A percentile compares a stretch with the other conserved stretches of the same genome.
Evolutionary conservation across 2,797 vertebrate genomes (phyloP).

Genomic region (Coregonus sp.): DNA sequence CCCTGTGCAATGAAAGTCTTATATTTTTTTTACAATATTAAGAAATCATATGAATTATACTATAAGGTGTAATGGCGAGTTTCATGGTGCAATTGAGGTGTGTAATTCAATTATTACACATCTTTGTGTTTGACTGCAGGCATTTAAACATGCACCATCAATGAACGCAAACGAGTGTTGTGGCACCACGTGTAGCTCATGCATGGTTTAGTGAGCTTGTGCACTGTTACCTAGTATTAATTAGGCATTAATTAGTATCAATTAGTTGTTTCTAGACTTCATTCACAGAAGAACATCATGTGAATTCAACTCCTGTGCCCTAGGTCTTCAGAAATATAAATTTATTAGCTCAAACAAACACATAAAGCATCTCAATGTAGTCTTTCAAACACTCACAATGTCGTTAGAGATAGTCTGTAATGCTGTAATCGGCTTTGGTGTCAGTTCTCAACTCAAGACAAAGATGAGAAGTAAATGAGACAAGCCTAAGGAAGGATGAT

Average conservation of each 20-base stretch:
- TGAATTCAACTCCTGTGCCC: constrained; percentile 74
- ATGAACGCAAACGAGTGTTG: constrained; percentile 35
- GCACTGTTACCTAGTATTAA: constrained; percentile 20
- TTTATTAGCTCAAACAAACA: constrained; percentile 69
- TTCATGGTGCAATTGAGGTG: not conserved
- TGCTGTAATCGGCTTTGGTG: not conserved
- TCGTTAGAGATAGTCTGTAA: not conserved
- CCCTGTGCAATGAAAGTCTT: not conserved
- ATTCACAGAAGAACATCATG: constrained; percentile 50
- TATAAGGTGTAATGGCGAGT: not conserved
- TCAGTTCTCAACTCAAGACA: too few relatives aligned
- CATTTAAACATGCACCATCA: constrained; percentile 25
- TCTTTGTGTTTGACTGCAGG: constrained; percentile 46
- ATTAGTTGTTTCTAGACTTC: constrained; percentile 49
- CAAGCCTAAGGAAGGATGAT: not conserved
- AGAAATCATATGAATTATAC: not conserved
- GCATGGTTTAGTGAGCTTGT: constrained; percentile 62
- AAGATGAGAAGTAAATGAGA: not conserved
- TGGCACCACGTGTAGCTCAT: constrained; percentile 58
- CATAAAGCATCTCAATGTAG: constrained; percentile 23
- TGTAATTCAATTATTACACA: constrained; percentile 59
- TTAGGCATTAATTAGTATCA: constrained; percentile 46
- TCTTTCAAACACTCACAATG: not conserved
- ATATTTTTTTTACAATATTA: not conserved
- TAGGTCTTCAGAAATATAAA: constrained; percentile 46